Conservation (phyloP, 2,797 vertebrate genomes). For the Acropternis orthonyx region DNA sequence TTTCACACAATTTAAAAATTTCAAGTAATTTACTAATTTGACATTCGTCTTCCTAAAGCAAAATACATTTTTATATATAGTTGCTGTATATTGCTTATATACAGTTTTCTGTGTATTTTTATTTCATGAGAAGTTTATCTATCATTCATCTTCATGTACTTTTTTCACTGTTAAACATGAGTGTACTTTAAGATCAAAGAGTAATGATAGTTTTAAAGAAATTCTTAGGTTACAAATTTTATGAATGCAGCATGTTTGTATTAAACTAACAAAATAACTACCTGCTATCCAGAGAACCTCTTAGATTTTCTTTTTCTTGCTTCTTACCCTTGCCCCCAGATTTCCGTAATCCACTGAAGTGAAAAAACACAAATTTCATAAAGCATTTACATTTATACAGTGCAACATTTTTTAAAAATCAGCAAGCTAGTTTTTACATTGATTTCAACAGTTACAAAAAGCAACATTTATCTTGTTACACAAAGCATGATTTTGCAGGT, state of each 20-base stretch:
- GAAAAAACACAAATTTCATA: background rate
- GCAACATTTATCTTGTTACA: background rate
- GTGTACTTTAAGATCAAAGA: background rate
- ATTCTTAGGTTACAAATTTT: background rate
- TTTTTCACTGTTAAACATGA: background rate
- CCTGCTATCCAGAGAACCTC: slow-evolving; percentile 91
- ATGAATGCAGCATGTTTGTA: background rate
- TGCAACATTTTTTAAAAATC: background rate
- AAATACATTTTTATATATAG: background rate
- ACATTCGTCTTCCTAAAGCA: background rate
- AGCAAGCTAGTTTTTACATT: background rate
- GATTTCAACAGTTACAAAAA: background rate
- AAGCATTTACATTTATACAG: background rate
- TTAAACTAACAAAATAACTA: slow-evolving; percentile 52
- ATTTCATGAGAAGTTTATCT: background rate
- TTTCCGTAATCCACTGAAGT: slow-evolving; percentile 87
- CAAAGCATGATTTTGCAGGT: background rate
- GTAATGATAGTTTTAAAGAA: background rate
- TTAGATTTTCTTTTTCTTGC: slow-evolving; percentile 86
- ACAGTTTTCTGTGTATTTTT: background rate
- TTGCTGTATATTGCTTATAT: no score
- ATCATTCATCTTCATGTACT: background rate
- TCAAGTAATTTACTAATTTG: background rate
- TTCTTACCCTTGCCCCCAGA: slow-evolving; percentile 93
- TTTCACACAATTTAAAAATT: background rate